Evolutionary conservation across 2,888 invertebrate species (phyloP), one percentile per base, ranked within the genome.

Genomic region (Hedya salicella): DNA sequence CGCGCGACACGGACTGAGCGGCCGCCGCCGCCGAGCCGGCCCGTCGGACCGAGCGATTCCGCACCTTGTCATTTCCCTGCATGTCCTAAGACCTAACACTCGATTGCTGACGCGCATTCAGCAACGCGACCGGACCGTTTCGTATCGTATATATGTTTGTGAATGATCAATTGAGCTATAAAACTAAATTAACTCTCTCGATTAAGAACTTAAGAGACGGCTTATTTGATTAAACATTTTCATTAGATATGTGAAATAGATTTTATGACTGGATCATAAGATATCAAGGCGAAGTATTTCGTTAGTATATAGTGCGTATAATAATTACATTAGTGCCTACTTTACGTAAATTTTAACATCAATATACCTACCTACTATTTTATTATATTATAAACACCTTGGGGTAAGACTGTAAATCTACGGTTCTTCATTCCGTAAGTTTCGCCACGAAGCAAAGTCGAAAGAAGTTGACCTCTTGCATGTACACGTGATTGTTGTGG

Each of bases 1-100:
- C 81, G 89, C 87, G 82, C 84, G 81, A 75, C 81, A 80, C 85
- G 78, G 80, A 87, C 89, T 88, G 84, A 56, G 42, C 48, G 54
- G 36, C 75, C 69, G 68, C 57, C 67, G 70, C 74, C 71, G 70
- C 54, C 59, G 25, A 68, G 70, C 70, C 68, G 67, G 69, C 71
- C 69, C 57, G 63, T 69, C 64, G 71, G 62, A 69, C 71, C 61
- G 46, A 64, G 56, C 59, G 57, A 53, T 64, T 66, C 61, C 54
- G 16, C 68, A 67, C 60, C 48, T 65, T 60, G 62, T 25, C 53
- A 21, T 53, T 32, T 63, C 62, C 44, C 52, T 21, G 32, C 25
- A 14, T 53, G 52, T 39, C 53, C 46, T 62, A 21, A 17, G 44
- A 50, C 61, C 50, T 50, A 40, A 30, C 21, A 30, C 48, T 50